A percentile compares a stretch with the other conserved stretches of the same genome.
phyloP scores from a whole-genome alignment of 2,888 invertebrate species.

The Lycophotia porphyrea region DNA sequence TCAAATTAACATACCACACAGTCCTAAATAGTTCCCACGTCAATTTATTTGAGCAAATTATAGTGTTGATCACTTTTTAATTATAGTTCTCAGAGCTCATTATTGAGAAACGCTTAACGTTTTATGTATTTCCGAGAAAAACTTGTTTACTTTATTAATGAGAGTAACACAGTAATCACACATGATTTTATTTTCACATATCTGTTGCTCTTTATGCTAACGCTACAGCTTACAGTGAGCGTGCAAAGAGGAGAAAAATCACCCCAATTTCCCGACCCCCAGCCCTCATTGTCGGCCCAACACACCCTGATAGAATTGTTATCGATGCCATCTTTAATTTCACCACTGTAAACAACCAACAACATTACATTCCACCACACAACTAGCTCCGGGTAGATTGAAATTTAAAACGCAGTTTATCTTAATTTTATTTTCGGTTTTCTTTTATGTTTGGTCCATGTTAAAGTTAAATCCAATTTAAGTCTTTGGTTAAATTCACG shows the following conservation, averaged over 20 bases:
- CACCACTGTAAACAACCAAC: slow-evolving; percentile 81
- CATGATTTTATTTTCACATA: neutral
- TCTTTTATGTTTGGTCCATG: neutral
- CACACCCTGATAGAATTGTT: slow-evolving; percentile 89
- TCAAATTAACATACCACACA: neutral
- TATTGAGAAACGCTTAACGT: neutral
- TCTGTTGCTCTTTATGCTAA: slow-evolving; percentile 58
- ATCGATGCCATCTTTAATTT: slow-evolving; percentile 92
- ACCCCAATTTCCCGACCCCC: slow-evolving; percentile 87
- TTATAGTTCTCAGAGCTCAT: neutral
- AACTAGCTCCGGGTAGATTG: slow-evolving; percentile 23
- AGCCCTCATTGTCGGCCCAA: slow-evolving; percentile 83
- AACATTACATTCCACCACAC: slow-evolving; percentile 44
- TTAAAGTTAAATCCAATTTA: neutral
- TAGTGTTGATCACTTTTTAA: neutral
- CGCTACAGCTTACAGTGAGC: slow-evolving; percentile 74
- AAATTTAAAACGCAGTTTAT: slow-evolving; percentile 14
- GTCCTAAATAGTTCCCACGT: neutral
- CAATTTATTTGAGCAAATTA: neutral
- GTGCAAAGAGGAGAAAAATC: slow-evolving; percentile 87
- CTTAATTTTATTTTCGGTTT: neutral
- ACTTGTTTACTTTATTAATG: neutral
- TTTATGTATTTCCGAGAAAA: slow-evolving; percentile 1
- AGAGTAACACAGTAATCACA: neutral
- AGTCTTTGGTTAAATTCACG: neutral